phyloP scores from a whole-genome alignment of 2,888 invertebrate species.

The Seira sanloemensis region DNA sequence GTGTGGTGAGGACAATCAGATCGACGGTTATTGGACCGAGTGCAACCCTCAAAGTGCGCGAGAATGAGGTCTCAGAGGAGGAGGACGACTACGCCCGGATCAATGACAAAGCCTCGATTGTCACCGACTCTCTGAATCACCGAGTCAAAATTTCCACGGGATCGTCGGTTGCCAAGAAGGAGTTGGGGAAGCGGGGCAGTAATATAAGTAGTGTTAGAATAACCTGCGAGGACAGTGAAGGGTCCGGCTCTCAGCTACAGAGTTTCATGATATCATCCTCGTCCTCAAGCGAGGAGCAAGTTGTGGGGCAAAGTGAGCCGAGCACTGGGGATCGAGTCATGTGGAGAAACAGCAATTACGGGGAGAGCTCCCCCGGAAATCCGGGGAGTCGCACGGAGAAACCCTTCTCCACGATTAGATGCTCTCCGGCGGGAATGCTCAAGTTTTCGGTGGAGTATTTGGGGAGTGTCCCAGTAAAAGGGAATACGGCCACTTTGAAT shows the following conservation, averaged over 20 bases:
- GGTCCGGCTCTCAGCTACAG: conserved; percentile 51
- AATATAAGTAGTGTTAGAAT: conserved; percentile 71
- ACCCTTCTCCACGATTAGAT: conserved; percentile 60
- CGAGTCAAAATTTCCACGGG: neutral
- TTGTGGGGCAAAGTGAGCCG: conserved; percentile 52
- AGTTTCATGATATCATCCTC: conserved; percentile 48
- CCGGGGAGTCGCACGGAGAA: conserved; percentile 48
- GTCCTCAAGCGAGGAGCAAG: conserved; percentile 42
- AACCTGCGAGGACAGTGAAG: conserved; percentile 69
- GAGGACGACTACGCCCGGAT: conserved; percentile 65
- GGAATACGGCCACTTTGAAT: conserved; percentile 84
- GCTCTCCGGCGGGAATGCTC: conserved; percentile 71
- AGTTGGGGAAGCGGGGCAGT: neutral
- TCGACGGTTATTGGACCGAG: conserved; percentile 23
- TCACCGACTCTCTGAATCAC: conserved; percentile 71
- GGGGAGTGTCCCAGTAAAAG: conserved; percentile 85
- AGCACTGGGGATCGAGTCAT: conserved; percentile 60
- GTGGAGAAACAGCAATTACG: conserved; percentile 72
- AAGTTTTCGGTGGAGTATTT: conserved; percentile 83
- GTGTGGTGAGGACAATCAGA: no score
- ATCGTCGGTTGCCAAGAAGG: conserved; percentile 17
- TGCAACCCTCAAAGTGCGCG: conserved; percentile 36
- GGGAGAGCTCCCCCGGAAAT: conserved; percentile 52
- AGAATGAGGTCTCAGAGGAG: conserved; percentile 46
- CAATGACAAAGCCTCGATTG: conserved; percentile 61